Conservation (phyloP, 2,797 vertebrate species). For the Tamandua tetradactyla region DNA sequence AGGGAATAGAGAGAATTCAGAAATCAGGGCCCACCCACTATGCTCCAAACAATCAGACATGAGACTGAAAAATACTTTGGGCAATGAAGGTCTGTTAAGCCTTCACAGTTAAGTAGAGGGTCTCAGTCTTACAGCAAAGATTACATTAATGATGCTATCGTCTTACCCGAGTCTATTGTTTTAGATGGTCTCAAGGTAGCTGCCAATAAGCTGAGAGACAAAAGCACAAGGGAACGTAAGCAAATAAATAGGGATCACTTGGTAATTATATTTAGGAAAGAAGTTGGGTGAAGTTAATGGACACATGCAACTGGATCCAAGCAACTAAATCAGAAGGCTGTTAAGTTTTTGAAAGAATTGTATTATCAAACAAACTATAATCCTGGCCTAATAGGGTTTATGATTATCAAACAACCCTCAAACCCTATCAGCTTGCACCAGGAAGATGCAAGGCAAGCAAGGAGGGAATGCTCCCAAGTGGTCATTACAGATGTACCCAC, state of each 20-base stretch:
- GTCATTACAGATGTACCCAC: background rate
- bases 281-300: background rate
- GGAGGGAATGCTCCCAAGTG: background rate
- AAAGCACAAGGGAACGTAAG: conserved; percentile 1
- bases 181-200: background rate
- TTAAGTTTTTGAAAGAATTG: background rate
- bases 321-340: background rate
- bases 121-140: background rate
- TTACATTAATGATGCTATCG: background rate
- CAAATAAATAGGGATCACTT: background rate
- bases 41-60: background rate
- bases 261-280: background rate
- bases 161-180: background rate
- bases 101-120: background rate
- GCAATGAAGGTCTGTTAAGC: background rate
- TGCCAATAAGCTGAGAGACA: background rate
- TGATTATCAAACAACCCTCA: background rate
- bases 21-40: background rate
- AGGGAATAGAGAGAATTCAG: background rate
- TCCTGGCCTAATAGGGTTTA: background rate
- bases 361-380: background rate
- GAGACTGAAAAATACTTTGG: background rate
- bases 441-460: conserved; percentile 33
- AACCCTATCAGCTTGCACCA: background rate
- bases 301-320: background rate